A percentile compares a stretch with the other conserved stretches of the same genome.
phyloP scores from a whole-genome alignment of 2,797 vertebrate species.

The Eulemur albifrons region DNA sequence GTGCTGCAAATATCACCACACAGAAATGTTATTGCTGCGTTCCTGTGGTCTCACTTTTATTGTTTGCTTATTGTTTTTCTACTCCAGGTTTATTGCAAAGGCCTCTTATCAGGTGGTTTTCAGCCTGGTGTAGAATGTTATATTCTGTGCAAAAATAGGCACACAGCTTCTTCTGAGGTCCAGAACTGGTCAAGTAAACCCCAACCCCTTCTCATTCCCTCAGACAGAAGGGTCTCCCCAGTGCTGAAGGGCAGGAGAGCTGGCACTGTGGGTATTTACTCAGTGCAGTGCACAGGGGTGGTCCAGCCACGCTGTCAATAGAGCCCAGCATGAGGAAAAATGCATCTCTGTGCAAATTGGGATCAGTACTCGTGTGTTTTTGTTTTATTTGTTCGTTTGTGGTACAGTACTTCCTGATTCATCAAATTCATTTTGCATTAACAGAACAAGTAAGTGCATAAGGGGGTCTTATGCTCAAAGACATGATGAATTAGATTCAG shows the following conservation, averaged over 20 bases:
- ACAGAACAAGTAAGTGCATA: not conserved
- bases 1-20: constrained; percentile 29
- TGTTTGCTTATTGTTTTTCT: constrained; percentile 16
- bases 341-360: not conserved
- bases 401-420: not conserved
- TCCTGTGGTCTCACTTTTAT: not conserved
- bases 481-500: not conserved
- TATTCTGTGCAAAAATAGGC: not conserved
- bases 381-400: not conserved
- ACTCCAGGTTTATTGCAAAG: not conserved
- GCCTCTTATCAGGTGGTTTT: not conserved
- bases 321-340: not conserved
- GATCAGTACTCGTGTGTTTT: not conserved
- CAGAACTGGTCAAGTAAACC: not conserved
- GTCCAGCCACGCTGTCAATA: not conserved
- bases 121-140: not conserved
- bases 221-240: not conserved
- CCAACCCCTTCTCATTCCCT: not conserved
- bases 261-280: no score
- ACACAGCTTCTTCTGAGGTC: not conserved
- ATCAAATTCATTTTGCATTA: not conserved
- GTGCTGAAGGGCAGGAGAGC: not conserved
- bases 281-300: fast-evolving
- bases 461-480: not conserved
- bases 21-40: not conserved